These are phyloP conservation scores for Ceyx erithaca DNA, from an alignment of 2,797 vertebrate genomes.

Conservation along the genomic window DNA sequence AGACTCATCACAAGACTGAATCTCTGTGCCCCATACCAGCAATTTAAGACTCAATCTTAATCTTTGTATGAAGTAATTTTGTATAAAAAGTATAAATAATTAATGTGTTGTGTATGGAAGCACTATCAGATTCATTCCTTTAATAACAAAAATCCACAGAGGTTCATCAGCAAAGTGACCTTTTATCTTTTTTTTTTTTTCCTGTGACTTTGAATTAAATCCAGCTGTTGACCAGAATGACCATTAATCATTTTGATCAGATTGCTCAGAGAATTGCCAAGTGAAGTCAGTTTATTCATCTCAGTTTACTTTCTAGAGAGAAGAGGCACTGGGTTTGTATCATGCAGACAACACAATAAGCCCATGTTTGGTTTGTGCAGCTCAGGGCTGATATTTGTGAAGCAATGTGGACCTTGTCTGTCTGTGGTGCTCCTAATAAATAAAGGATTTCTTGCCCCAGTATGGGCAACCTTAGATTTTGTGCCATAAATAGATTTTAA, in stretches of 20 bases:
- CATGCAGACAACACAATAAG: background rate
- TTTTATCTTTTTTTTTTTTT: slow-evolving; percentile 16
- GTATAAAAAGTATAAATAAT: slow-evolving; percentile 65
- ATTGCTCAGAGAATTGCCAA: background rate
- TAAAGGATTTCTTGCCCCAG: background rate
- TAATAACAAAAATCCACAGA: slow-evolving; percentile 62
- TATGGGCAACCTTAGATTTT: background rate
- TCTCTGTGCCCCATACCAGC: background rate
- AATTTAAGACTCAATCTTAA: slow-evolving; percentile 34
- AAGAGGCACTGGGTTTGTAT: background rate
- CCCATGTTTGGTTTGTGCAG: background rate
- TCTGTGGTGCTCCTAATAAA: background rate
- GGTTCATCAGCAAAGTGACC: slow-evolving; percentile 6
- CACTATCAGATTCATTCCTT: slow-evolving; percentile 50
- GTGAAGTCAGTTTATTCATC: slow-evolving; percentile 3
- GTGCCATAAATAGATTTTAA: background rate
- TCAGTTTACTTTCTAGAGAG: background rate
- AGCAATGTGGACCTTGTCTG: background rate
- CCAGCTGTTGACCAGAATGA: slow-evolving; percentile 32
- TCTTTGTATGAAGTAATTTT: slow-evolving; percentile 32
- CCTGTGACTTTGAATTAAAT: slow-evolving; percentile 46
- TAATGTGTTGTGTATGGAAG: slow-evolving; percentile 14
- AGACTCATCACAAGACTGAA: background rate
- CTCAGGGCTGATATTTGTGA: slow-evolving; percentile 8
- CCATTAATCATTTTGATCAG: slow-evolving; percentile 33